A percentile compares a stretch with the other conserved stretches of the same genome.
Conservation (phyloP, 2,797 vertebrate genomes). For the Botia kubotai region DNA sequence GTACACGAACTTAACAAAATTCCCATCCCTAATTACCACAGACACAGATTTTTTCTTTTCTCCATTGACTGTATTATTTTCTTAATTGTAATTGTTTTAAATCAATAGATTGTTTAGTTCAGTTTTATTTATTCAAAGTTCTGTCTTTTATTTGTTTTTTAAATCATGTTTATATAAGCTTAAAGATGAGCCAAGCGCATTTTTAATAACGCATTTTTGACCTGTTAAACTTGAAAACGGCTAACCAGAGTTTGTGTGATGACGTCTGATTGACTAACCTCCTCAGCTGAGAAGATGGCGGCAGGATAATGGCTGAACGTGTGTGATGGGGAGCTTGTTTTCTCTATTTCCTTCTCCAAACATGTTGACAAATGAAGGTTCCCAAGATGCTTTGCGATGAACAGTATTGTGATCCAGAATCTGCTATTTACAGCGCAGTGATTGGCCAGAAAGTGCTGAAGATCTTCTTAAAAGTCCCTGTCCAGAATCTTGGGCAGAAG, state of each 20-base stretch:
- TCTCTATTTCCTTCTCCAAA: slow-evolving; percentile 35
- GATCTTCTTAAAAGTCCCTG: slow-evolving; percentile 57
- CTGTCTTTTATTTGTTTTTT: not conserved
- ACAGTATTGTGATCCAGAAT: slow-evolving; percentile 34
- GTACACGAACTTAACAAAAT: not conserved
- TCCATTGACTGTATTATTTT: not conserved
- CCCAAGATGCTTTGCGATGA: slow-evolving; percentile 39
- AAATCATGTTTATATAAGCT: slow-evolving; percentile 14
- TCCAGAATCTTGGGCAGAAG: slow-evolving; percentile 45
- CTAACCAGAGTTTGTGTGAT: slow-evolving; percentile 45
- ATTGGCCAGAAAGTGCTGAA: slow-evolving; percentile 12
- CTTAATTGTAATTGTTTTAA: not conserved
- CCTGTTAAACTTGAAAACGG: slow-evolving; percentile 14
- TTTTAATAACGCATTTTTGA: slow-evolving; percentile 9
- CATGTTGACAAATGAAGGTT: slow-evolving; percentile 46
- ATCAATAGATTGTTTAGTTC: slow-evolving; percentile 4
- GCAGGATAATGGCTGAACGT: slow-evolving; percentile 55
- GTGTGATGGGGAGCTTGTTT: slow-evolving; percentile 28
- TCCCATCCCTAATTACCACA: not conserved
- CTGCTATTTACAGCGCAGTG: slow-evolving; percentile 27
- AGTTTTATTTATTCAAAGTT: slow-evolving; percentile 9
- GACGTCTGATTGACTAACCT: slow-evolving; percentile 64
- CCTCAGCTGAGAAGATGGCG: slow-evolving; percentile 66
- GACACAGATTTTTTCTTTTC: not conserved
- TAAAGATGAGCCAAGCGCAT: not conserved